Evolutionary conservation across 2,113 vertebrate genomes (phyloP), one percentile per base, ranked within the genome.

Genomic region (human): DNA sequence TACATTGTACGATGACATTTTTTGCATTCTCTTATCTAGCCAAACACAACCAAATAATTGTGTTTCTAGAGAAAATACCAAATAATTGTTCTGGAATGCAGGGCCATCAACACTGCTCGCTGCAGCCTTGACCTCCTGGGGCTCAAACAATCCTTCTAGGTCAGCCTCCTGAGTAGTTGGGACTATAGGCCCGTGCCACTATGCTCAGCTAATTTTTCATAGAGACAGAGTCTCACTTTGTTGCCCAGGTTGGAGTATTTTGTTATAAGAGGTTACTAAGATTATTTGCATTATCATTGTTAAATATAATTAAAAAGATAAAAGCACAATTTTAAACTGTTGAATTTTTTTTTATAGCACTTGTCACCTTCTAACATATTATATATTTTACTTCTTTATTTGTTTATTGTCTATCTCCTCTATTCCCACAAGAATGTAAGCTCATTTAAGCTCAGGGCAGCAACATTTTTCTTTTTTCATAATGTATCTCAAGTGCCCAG

Each of bases 21-120:
- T 95, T 83, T 95, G n/a, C 52, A 90, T 66, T 79, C 9, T 89
- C 43, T 45, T 87, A 83, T 89, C 45, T 79, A 90, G 40, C 38
- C 43, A 83, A 81, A 95, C n/a, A 90, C 30, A 87, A 96, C 87
- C 30, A 83, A 17, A 68, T 64, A 76, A 90, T 35, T 35, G 66
- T 68, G 14, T 64, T 64, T 64, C 61, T 30, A 68, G 66, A 68
- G 66, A 68, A 68, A 68, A 68, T 2, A 96, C 88, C n/a, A 84
- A 18, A 68, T 57, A 84, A 95, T n/a, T 93, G 86, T 25, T 90
- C 64, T 78, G 43, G 73, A 97, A 84, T 90, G 45, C 89, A 12
- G 89, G 78, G 57, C 72, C 25, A 72, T 64, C 61, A 64, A 64
- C 61, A 64, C 12, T 30, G 61, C 27, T 64, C 61, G 30, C 27